Conservation (phyloP, 2,888 invertebrate genomes). For the Torymus aiolomorphi region DNA sequence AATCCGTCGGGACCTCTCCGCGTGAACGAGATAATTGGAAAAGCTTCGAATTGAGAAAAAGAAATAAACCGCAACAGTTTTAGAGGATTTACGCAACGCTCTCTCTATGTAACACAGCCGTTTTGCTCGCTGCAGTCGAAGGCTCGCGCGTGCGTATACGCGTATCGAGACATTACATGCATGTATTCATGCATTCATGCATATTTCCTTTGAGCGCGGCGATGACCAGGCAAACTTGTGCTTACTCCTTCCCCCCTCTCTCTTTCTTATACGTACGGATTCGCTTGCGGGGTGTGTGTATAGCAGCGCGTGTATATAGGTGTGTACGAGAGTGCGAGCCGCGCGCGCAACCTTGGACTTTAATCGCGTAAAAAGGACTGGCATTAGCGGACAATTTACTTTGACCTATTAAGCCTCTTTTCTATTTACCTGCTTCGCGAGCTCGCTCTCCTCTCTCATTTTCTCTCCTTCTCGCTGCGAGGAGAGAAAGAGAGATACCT, state of each 20-base stretch:
- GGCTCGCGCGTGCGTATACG: neutral
- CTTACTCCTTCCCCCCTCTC: neutral
- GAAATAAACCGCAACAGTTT: constrained; percentile 16
- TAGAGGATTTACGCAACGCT: constrained; percentile 22
- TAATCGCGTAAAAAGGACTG: constrained; percentile 57
- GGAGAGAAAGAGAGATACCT: neutral
- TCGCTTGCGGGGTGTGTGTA: neutral
- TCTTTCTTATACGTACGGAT: neutral
- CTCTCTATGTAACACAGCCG: constrained; percentile 2
- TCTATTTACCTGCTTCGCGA: constrained; percentile 23
- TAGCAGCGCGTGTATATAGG: neutral
- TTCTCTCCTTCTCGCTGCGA: neutral
- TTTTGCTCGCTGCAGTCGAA: neutral
- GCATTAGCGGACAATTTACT: constrained; percentile 60
- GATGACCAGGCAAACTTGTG: constrained; percentile 29
- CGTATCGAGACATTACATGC: constrained; percentile 11
- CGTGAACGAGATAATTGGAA: neutral
- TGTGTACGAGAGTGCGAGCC: neutral
- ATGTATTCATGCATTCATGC: constrained; percentile 36
- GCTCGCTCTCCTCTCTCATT: constrained; percentile 42
- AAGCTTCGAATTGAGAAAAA: neutral
- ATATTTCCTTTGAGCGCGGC: constrained; percentile 39
- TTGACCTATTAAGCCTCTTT: constrained; percentile 60
- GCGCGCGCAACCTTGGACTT: constrained; percentile 59
- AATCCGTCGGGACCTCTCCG: no score